Conservation (phyloP, 1,140 invertebrate genomes). For the Euborellia annulipes region DNA sequence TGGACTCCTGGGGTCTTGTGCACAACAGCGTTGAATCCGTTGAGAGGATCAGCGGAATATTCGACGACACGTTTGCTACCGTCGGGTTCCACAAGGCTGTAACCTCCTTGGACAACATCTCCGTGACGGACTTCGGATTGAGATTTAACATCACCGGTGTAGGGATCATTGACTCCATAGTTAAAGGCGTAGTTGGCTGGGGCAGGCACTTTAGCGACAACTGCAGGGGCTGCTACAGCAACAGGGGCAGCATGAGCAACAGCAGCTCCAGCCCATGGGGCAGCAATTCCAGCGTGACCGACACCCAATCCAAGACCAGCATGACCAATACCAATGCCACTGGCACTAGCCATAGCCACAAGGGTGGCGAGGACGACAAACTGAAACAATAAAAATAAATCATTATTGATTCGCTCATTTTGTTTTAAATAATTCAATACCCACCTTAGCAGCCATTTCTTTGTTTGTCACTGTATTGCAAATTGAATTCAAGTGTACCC, state of each 20-base stretch:
- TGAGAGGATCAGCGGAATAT: constrained; percentile 34
- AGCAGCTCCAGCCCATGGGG: background rate
- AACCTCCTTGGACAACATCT: constrained; percentile 29
- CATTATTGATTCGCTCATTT: background rate
- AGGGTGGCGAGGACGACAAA: constrained; percentile 11
- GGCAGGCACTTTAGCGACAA: constrained; percentile 23
- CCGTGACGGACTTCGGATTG: too few species aligned
- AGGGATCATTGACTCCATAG: too few species aligned
- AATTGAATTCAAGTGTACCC: background rate
- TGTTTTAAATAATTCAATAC: background rate
- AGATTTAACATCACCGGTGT: constrained; percentile 20
- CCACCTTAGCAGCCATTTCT: too few species aligned
- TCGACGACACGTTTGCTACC: constrained; percentile 43
- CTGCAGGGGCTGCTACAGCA: constrained; percentile 32
- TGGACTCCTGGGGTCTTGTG: constrained; percentile 30
- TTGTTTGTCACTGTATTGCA: constrained; percentile 6
- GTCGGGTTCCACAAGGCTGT: constrained; percentile 28
- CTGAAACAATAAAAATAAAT: background rate
- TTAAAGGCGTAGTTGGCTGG: too few species aligned
- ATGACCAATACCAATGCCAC: constrained; percentile 6
- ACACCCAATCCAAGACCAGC: too few species aligned
- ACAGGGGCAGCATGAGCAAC: background rate
- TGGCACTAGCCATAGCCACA: constrained; percentile 10
- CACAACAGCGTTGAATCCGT: constrained; percentile 28
- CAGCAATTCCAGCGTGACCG: constrained; percentile 5